Evolutionary conservation across 2,113 vertebrate species (phyloP).

Genomic region (Oryzias curvinotus): DNA sequence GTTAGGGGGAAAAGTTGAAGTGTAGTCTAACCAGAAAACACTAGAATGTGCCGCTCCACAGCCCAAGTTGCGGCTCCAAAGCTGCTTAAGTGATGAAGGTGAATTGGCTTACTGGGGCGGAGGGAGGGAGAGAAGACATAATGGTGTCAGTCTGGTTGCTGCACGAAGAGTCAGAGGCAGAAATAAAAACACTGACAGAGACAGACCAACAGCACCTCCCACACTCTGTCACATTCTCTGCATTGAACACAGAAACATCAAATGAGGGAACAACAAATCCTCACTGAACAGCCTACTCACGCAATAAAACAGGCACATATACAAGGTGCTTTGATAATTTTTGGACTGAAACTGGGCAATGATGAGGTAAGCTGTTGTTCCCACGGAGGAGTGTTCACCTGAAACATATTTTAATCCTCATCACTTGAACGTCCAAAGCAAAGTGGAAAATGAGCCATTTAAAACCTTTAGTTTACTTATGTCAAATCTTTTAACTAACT

Average conservation of each 20-base stretch:
- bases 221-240: not conserved
- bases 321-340: no score
- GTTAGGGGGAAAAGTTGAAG: no score
- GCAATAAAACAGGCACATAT: not conserved
- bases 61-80: slow-evolving; percentile 40
- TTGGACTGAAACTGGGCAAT: no score
- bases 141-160: slow-evolving; percentile 60
- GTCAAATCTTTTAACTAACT: no score
- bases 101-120: slow-evolving; percentile 59
- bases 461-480: no score
- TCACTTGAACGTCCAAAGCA: no score
- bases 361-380: no score
- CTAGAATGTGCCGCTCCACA: slow-evolving; percentile 3
- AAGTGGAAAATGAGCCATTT: no score
- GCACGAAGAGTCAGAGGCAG: slow-evolving; percentile 3
- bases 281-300: not conserved
- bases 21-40: not conserved
- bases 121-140: slow-evolving; percentile 63
- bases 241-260: not conserved
- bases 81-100: slow-evolving; percentile 63
- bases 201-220: not conserved
- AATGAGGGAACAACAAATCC: slow-evolving; percentile 9
- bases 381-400: no score
- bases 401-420: no score
- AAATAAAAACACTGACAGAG: slow-evolving; percentile 15